Conservation (phyloP, 2,888 invertebrate genomes). For the Subacronicta megacephala region DNA sequence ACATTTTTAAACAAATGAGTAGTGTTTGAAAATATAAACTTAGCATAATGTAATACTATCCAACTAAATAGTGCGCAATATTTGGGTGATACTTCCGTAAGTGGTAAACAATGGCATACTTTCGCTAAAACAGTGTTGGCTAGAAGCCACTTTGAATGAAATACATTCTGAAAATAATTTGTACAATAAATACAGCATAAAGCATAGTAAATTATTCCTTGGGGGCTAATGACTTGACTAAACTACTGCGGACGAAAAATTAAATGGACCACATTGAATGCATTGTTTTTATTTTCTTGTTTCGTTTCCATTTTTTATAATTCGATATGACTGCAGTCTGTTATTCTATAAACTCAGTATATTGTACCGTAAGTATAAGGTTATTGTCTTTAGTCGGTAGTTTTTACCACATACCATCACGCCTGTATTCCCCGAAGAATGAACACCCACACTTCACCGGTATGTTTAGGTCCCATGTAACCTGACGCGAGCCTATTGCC, state of each 20-base stretch:
- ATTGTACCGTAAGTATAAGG: no score
- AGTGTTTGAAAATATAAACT: neutral
- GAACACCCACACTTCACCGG: no score
- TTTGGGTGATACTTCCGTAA: slow-evolving; percentile 16
- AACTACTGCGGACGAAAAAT: neutral
- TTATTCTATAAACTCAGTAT: no score
- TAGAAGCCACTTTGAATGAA: slow-evolving; percentile 19
- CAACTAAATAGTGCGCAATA: slow-evolving; percentile 3
- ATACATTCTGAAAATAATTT: slow-evolving; percentile 5
- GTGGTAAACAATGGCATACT: slow-evolving; percentile 4
- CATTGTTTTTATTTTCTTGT: neutral
- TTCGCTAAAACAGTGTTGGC: slow-evolving; percentile 24
- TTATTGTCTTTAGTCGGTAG: no score
- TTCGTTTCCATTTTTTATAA: no score
- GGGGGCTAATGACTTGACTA: slow-evolving; percentile 2
- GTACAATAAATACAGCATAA: neutral
- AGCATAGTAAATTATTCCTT: neutral
- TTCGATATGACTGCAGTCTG: no score
- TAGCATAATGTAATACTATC: neutral
- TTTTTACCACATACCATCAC: no score
- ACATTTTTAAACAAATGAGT: neutral
- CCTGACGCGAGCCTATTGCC: no score
- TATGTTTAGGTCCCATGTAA: no score
- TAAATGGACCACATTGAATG: slow-evolving; percentile 2
- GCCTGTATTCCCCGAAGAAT: no score